A percentile compares a stretch with the other conserved stretches of the same genome.
phyloP scores from a whole-genome alignment of 2,797 vertebrate genomes.

The Emydoidea blandingii region DNA sequence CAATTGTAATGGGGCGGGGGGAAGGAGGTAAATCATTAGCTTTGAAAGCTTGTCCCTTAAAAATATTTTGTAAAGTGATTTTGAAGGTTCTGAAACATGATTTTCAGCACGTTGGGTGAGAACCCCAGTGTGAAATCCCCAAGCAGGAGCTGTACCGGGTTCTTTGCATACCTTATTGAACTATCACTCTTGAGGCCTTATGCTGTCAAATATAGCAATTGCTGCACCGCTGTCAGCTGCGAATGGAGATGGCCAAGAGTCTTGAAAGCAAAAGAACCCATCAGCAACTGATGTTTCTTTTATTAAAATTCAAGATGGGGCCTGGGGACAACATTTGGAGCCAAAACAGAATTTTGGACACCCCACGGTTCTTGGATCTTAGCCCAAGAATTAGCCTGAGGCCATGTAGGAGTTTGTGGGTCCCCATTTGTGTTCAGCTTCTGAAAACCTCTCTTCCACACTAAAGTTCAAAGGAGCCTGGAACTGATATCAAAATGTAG shows the following conservation, averaged over 20 bases:
- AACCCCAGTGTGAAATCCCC: slow-evolving; percentile 4
- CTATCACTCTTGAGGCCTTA: accelerated
- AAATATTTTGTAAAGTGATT: background rate
- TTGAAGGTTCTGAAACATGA: background rate
- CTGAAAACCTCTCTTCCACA: background rate
- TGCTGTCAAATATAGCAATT: background rate
- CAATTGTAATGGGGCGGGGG: background rate
- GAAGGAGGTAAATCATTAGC: background rate
- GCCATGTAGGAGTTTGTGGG: accelerated
- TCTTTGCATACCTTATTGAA: background rate
- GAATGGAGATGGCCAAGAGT: slow-evolving; percentile 24
- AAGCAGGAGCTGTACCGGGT: background rate
- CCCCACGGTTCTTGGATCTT: background rate
- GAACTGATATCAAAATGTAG: background rate
- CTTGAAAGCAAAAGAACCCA: background rate
- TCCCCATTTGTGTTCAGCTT: background rate
- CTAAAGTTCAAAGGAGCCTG: background rate
- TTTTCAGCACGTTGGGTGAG: background rate
- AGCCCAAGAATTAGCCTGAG: accelerated
- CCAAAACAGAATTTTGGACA: accelerated
- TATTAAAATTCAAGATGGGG: background rate
- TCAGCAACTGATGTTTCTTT: background rate
- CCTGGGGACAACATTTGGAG: accelerated
- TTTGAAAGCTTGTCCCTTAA: background rate
- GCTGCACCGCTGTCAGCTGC: background rate